Percentiles rank a stretch among this genome's conserved stretches.
Conservation (phyloP, 2,888 invertebrate species). For the Eristalis arbustorum region DNA sequence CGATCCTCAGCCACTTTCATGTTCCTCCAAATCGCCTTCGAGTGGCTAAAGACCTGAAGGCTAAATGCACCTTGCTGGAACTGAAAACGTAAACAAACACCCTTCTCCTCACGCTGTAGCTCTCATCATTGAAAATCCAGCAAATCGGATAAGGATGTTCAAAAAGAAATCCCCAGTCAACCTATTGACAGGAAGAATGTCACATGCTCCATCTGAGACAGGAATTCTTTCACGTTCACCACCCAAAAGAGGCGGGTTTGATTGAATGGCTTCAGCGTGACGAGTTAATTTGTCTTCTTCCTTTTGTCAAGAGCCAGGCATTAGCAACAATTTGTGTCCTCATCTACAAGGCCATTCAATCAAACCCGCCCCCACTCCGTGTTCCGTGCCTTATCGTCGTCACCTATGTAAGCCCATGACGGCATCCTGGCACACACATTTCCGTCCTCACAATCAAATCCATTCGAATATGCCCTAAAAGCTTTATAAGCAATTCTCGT, state of each 20-base stretch:
- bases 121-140: not conserved
- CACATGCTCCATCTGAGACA: too few relatives aligned
- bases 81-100: too few relatives aligned
- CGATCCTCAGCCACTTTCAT: too few relatives aligned
- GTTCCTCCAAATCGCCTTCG: not conserved
- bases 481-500: conserved; percentile 1
- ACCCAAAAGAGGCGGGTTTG: not conserved
- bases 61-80: not conserved
- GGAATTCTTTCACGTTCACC: not conserved
- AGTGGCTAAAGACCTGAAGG: not conserved
- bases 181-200: not conserved
- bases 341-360: not conserved
- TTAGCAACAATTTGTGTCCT: not conserved
- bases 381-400: not conserved
- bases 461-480: conserved; percentile 12
- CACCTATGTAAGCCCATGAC: not conserved
- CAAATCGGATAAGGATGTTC: not conserved
- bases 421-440: not conserved
- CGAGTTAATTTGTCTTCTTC: not conserved
- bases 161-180: not conserved
- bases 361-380: not conserved
- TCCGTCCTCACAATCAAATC: not conserved
- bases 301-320: not conserved
- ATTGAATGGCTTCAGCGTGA: not conserved
- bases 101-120: too few relatives aligned